phyloP scores from a whole-genome alignment of 2,888 invertebrate species.

The Chrysolina americana region DNA sequence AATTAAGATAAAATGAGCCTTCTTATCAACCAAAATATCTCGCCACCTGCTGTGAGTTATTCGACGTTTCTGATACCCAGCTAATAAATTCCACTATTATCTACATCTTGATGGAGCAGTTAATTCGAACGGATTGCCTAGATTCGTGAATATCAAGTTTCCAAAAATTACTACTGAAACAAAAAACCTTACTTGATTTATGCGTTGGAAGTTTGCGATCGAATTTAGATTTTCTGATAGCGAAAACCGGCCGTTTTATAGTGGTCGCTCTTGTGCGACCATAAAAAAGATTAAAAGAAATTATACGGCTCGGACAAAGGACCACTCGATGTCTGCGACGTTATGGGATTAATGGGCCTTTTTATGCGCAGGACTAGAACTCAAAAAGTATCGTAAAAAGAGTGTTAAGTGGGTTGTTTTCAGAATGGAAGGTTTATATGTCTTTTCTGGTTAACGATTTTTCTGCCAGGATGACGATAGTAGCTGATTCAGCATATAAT shows the following conservation, averaged over 20 bases:
- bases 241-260: constrained; percentile 15
- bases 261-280: constrained; percentile 2
- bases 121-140: background rate
- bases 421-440: background rate
- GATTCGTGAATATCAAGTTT: background rate
- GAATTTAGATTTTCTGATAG: constrained; percentile 28
- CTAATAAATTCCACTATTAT: background rate
- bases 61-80: background rate
- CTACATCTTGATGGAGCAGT: constrained; percentile 8
- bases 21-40: background rate
- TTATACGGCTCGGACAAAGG: constrained; percentile 33
- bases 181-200: background rate
- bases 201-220: background rate
- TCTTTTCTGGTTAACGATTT: too few species aligned
- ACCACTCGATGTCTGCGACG: constrained; percentile 18
- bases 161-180: background rate
- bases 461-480: background rate
- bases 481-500: background rate
- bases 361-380: constrained; percentile 27
- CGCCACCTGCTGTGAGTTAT: background rate
- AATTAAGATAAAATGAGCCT: background rate
- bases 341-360: constrained; percentile 31
- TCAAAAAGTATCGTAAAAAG: constrained; percentile 36
- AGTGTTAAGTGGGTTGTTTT: constrained; percentile 28
- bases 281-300: constrained; percentile 29